Percentiles rank a stretch among this genome's conserved stretches.
These are phyloP conservation scores for Cheirogaleus major DNA, from an alignment of 2,797 vertebrate genomes.

Conservation along the genomic window DNA sequence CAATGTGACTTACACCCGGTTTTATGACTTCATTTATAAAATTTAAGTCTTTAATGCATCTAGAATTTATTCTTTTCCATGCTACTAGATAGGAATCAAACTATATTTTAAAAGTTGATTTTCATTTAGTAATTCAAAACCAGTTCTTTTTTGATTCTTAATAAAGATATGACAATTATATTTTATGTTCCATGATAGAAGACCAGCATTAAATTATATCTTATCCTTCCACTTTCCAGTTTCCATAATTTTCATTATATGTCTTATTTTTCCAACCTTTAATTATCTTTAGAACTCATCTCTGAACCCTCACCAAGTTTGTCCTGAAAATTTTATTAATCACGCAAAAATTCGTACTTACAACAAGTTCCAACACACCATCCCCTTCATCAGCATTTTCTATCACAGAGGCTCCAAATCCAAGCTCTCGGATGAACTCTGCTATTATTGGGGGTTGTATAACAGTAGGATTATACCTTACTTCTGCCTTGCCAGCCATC, in stretches of 20 bases:
- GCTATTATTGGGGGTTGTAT: slow-evolving; percentile 91
- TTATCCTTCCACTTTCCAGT: slow-evolving; percentile 38
- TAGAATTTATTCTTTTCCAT: slow-evolving; percentile 33
- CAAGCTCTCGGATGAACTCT: slow-evolving; percentile 94
- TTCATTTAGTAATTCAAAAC: slow-evolving; percentile 49
- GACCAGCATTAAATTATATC: neutral
- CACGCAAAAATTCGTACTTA: slow-evolving; percentile 84
- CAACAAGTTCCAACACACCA: slow-evolving; percentile 95
- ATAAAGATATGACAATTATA: neutral
- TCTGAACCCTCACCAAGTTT: neutral
- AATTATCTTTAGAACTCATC: slow-evolving; percentile 24
- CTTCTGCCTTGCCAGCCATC: slow-evolving; percentile 98
- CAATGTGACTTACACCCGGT: neutral
- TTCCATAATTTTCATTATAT: slow-evolving; percentile 37
- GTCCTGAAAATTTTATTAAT: slow-evolving; percentile 12
- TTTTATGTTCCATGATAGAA: slow-evolving; percentile 16
- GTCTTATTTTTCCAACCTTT: slow-evolving; percentile 6
- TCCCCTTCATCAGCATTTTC: slow-evolving; percentile 94
- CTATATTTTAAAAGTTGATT: slow-evolving; percentile 33
- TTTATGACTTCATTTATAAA: slow-evolving; percentile 23
- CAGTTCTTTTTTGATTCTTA: slow-evolving; percentile 25
- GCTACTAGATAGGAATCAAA: neutral
- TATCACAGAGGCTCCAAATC: slow-evolving; percentile 94
- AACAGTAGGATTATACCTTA: slow-evolving; percentile 92
- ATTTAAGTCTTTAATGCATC: neutral